Evolutionary conservation across 2,797 vertebrate genomes (phyloP).

Genomic region (Distichodus sexfasciatus): DNA sequence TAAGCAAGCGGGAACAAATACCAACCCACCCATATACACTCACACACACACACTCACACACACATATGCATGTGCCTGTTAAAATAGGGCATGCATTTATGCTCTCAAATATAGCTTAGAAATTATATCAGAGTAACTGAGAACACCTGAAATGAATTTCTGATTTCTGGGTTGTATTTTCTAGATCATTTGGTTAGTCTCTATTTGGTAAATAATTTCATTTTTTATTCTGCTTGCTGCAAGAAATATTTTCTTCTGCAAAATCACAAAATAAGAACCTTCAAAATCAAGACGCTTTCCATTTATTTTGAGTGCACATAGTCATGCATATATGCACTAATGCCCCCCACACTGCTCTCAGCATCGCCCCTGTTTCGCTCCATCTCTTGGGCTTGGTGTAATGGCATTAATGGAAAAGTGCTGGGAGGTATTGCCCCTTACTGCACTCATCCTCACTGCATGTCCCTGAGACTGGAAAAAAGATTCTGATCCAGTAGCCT

Average conservation of each 20-base stretch:
- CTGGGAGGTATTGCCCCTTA: conserved; percentile 29
- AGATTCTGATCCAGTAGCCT: conserved; percentile 13
- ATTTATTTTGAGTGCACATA: too few relatives aligned
- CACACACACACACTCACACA: neutral
- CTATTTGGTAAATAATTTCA: too few relatives aligned
- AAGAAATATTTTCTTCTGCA: too few relatives aligned
- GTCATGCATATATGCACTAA: neutral
- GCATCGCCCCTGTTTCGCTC: neutral
- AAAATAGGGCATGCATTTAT: too few relatives aligned
- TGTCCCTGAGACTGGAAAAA: conserved; percentile 22
- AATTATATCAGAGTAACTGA: too few relatives aligned
- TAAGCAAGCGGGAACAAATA: neutral
- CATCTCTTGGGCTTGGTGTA: neutral
- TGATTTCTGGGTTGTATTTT: too few relatives aligned
- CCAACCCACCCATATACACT: neutral
- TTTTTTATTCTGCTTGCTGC: too few relatives aligned
- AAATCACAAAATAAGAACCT: too few relatives aligned
- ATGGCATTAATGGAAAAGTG: conserved; percentile 40
- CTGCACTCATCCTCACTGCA: neutral
- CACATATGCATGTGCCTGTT: neutral
- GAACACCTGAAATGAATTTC: too few relatives aligned
- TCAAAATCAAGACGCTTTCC: too few relatives aligned
- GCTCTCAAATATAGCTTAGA: too few relatives aligned
- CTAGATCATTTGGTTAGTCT: too few relatives aligned
- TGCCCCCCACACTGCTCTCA: neutral